phyloP scores from a whole-genome alignment of 2,888 invertebrate species.

The Rhingia campestris region DNA sequence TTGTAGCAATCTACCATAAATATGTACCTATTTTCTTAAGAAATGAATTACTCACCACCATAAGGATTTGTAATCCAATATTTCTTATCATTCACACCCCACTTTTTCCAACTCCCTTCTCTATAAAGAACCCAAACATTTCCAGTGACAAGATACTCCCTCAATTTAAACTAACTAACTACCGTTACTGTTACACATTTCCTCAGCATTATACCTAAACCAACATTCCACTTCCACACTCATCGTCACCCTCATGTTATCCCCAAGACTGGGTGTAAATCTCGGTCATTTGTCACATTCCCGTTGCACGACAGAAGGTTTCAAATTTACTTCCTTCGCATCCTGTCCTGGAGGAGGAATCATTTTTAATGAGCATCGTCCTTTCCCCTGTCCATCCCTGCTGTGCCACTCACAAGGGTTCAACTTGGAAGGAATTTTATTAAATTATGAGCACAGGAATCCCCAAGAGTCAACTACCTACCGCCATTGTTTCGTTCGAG shows the following conservation, averaged over 20 bases:
- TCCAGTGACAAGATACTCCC: background rate
- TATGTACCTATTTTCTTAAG: too few species aligned
- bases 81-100: background rate
- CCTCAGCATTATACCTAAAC: background rate
- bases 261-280: constrained; percentile 47
- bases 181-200: background rate
- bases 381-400: background rate
- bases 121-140: background rate
- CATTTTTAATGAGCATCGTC: constrained; percentile 65
- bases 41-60: too few species aligned
- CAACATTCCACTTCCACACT: background rate
- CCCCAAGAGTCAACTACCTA: constrained; percentile 57
- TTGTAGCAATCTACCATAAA: too few species aligned
- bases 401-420: constrained; percentile 22
- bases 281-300: constrained; percentile 62
- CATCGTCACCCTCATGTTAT: constrained; percentile 13
- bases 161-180: constrained; percentile 3
- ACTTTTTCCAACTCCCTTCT: background rate
- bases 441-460: constrained; percentile 68
- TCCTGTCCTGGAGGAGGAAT: constrained; percentile 20
- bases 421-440: constrained; percentile 52
- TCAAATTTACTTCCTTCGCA: constrained; percentile 43
- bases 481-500: constrained; percentile 34
- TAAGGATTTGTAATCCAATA: too few species aligned
- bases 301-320: constrained; percentile 41